Evolutionary conservation across 2,888 invertebrate species (phyloP).

Genomic region (Zonitis immaculata): DNA sequence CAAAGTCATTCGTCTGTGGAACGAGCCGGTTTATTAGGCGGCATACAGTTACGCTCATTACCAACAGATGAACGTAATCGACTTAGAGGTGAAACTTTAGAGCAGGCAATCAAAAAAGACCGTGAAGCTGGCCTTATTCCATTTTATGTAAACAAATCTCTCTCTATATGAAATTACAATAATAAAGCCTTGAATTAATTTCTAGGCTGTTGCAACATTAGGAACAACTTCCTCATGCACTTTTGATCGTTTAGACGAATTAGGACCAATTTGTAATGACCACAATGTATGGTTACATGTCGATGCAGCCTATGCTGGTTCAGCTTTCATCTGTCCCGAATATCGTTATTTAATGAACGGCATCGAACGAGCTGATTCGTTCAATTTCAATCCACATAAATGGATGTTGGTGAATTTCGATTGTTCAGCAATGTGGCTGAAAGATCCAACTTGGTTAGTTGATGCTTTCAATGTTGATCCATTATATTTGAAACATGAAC

Average conservation of each 20-base stretch:
- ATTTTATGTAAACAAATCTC: conserved; percentile 78
- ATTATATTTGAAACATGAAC: conserved; percentile 90
- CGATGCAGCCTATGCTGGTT: conserved; percentile 95
- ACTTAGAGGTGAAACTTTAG: conserved; percentile 70
- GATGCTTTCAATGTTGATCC: conserved; percentile 98
- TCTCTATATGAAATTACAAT: too few species aligned
- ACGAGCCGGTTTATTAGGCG: conserved; percentile 83
- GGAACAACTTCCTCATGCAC: conserved; percentile 96
- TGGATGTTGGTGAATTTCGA: conserved; percentile 99
- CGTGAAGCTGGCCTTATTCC: conserved; percentile 86
- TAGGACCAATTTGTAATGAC: conserved; percentile 82
- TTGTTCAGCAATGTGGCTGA: conserved; percentile 97
- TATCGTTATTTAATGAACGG: conserved; percentile 87
- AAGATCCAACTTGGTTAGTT: conserved; percentile 82
- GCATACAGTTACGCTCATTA: conserved; percentile 72
- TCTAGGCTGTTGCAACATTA: conserved; percentile 77
- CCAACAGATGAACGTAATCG: conserved; percentile 67
- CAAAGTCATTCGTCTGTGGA: conserved; percentile 94
- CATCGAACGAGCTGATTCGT: conserved; percentile 86
- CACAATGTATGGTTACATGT: conserved; percentile 85
- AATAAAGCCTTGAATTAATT: conserved; percentile 19
- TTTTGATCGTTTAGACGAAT: conserved; percentile 84
- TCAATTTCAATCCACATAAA: conserved; percentile 99
- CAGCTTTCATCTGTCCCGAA: conserved; percentile 96
- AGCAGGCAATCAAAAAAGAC: conserved; percentile 79